Evolutionary conservation across 2,797 vertebrate species (phyloP).

Genomic region (Chrysolophus pictus): DNA sequence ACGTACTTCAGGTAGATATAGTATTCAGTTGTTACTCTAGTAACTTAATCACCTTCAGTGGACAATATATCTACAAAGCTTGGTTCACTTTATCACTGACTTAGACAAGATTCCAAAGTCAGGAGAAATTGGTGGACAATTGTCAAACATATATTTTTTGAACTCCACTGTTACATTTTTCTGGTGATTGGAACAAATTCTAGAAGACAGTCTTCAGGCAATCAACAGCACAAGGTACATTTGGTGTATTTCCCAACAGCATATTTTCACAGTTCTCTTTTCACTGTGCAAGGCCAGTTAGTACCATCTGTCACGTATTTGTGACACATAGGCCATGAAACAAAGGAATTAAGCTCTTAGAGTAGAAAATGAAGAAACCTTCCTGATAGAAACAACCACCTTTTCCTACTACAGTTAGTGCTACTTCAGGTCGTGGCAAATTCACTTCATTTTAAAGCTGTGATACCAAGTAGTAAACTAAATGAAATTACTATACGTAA

Average conservation of each 20-base stretch:
- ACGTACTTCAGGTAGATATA: neutral
- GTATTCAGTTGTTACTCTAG: neutral
- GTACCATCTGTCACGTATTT: constrained; percentile 55
- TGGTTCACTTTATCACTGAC: neutral
- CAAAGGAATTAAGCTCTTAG: neutral
- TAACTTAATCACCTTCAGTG: neutral
- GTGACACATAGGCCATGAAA: constrained; percentile 2
- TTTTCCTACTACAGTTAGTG: neutral
- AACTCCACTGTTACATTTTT: neutral
- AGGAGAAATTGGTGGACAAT: neutral
- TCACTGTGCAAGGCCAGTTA: neutral
- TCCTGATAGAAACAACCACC: neutral
- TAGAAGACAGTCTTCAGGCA: neutral
- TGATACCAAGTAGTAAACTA: constrained; percentile 3
- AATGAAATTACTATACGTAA: neutral
- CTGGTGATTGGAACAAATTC: neutral
- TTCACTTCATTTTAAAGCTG: neutral
- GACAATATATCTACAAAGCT: neutral
- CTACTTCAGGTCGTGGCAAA: neutral
- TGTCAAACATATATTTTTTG: neutral
- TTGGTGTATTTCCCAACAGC: neutral
- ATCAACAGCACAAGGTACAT: neutral
- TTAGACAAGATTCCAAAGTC: neutral
- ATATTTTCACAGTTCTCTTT: neutral
- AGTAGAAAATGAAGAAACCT: constrained; percentile 5